Evolutionary conservation across 2,113 vertebrate species (phyloP).

Genomic region (Xenopus laevis): DNA sequence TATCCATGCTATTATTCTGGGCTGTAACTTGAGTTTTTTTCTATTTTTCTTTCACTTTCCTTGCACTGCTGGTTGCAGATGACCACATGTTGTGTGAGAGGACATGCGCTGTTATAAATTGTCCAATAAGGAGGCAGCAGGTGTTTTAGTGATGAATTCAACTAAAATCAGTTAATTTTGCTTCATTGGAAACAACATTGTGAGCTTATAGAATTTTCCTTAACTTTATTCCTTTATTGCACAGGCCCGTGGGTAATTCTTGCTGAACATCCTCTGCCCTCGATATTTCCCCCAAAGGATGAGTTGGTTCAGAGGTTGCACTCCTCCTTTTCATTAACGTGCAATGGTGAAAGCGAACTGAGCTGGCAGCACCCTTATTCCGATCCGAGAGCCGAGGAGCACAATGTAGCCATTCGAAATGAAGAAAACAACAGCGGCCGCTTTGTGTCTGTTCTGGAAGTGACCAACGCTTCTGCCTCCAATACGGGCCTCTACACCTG

Average conservation of each 20-base stretch:
- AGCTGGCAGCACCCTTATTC: constrained; percentile 74
- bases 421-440: constrained; percentile 82
- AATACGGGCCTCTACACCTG: constrained; percentile 85
- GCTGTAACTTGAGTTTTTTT: no score
- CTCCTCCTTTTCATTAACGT: constrained; percentile 78
- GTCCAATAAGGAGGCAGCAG: not conserved
- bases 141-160: not conserved
- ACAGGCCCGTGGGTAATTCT: constrained; percentile 57
- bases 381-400: constrained; percentile 48
- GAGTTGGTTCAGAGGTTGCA: constrained; percentile 78
- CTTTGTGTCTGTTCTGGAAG: constrained; percentile 79
- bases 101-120: no score
- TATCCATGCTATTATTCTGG: no score
- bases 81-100: not conserved
- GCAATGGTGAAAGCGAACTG: constrained; percentile 80
- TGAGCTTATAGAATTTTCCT: not conserved
- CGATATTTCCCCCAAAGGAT: constrained; percentile 68
- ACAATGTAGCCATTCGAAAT: constrained; percentile 53
- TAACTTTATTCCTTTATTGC: constrained; percentile 25
- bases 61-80: not conserved
- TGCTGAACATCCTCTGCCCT: constrained; percentile 70
- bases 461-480: constrained; percentile 65
- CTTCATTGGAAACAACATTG: no score
- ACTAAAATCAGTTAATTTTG: no score
- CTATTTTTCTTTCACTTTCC: not conserved